Evolutionary conservation across 2,113 vertebrate species (phyloP).

Genomic region (Stigmatopora argus): DNA sequence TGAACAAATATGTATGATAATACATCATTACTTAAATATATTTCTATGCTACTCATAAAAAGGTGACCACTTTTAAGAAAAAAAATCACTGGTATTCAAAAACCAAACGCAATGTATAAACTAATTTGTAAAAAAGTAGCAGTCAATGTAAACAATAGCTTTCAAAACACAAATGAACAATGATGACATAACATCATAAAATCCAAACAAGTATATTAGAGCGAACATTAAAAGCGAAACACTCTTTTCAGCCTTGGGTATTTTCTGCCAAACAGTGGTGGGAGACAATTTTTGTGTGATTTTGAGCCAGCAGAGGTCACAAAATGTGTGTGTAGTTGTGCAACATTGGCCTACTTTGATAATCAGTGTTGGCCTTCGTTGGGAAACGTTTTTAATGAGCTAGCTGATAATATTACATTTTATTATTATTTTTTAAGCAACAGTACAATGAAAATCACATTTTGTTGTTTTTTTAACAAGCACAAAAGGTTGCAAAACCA

Average conservation of each 20-base stretch:
- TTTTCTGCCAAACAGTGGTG: not conserved
- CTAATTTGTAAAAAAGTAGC: not conserved
- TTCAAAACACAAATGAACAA: not conserved
- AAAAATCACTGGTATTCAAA: no score
- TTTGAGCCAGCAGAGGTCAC: not conserved
- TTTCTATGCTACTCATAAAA: no score
- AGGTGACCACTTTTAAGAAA: no score
- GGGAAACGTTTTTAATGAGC: not conserved
- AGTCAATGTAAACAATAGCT: not conserved
- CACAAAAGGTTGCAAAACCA: no score
- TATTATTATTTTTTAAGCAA: no score
- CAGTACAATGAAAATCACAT: no score
- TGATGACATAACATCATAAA: not conserved
- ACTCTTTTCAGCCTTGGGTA: not conserved
- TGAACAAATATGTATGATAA: no score
- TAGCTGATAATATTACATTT: not conserved
- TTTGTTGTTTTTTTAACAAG: no score
- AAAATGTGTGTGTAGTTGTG: not conserved
- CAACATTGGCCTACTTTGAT: not conserved
- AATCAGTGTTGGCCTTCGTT: not conserved
- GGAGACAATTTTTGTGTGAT: not conserved
- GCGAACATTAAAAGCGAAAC: conserved; percentile 1
- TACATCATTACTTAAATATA: no score
- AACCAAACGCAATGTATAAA: no score
- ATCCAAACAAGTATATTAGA: not conserved